A percentile compares a stretch with the other conserved stretches of the same genome.
Conservation (phyloP, 1,140 invertebrate species). For the Bombus pascuorum region DNA sequence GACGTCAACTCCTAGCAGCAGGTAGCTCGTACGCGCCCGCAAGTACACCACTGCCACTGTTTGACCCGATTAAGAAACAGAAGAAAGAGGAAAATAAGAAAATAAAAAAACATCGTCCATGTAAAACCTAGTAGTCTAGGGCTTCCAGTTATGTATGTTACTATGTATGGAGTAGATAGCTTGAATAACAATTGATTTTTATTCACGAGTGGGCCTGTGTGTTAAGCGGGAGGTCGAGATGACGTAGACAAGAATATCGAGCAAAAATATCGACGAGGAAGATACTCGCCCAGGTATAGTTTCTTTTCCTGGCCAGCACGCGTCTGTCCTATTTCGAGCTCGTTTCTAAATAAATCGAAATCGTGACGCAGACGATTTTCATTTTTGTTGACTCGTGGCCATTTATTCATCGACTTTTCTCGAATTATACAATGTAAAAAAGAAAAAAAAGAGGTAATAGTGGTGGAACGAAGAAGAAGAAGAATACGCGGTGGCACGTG, state of each 20-base stretch:
- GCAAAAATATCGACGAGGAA: neutral
- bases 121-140: slow-evolving; percentile 83
- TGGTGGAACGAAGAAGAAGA: neutral
- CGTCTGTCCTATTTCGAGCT: neutral
- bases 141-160: slow-evolving; percentile 83
- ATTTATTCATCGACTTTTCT: neutral
- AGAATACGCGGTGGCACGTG: neutral
- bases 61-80: slow-evolving; percentile 66
- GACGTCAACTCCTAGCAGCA: slow-evolving; percentile 16
- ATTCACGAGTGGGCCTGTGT: slow-evolving; percentile 67
- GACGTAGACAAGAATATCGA: neutral
- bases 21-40: slow-evolving; percentile 55
- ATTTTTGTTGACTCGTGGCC: too few species aligned
- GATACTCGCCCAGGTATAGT: neutral
- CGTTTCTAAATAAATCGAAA: neutral
- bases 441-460: neutral
- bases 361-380: too few species aligned
- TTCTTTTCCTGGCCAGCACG: neutral
- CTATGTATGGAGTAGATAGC: slow-evolving; percentile 81
- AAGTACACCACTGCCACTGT: slow-evolving; percentile 53
- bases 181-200: slow-evolving; percentile 77
- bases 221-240: neutral
- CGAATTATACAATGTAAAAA: neutral
- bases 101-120: slow-evolving; percentile 76
- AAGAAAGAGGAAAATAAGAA: slow-evolving; percentile 4